Evolutionary conservation across 2,888 invertebrate genomes (phyloP).

Genomic region (Labia minor): DNA sequence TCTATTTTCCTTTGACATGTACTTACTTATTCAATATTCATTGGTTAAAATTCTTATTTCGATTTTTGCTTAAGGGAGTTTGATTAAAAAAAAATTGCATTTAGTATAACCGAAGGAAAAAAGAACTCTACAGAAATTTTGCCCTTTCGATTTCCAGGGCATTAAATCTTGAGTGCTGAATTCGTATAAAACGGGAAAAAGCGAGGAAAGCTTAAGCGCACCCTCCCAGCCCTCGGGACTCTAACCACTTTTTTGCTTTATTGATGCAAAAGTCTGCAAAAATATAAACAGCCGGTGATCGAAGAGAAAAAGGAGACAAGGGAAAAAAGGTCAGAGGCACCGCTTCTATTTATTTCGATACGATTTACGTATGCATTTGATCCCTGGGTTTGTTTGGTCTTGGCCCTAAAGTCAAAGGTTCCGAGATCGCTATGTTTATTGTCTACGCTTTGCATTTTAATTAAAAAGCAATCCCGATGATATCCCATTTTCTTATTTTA

Average conservation of each 20-base stretch:
- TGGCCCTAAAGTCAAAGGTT: not conserved
- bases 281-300: not conserved
- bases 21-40: no score
- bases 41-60: no score
- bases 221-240: not conserved
- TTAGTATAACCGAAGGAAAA: not conserved
- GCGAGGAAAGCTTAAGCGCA: not conserved
- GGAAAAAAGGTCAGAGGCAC: not conserved
- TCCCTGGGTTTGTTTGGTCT: not conserved
- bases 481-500: not conserved
- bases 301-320: not conserved
- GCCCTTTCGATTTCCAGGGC: slow-evolving; percentile 6
- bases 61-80: not conserved
- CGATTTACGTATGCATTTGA: not conserved
- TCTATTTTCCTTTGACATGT: no score
- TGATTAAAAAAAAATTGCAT: slow-evolving; percentile 2
- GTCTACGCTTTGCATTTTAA: not conserved
- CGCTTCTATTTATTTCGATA: slow-evolving; percentile 1
- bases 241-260: slow-evolving; percentile 6
- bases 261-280: slow-evolving; percentile 13
- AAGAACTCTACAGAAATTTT: not conserved
- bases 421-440: not conserved
- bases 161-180: slow-evolving; percentile 13
- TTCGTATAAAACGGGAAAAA: slow-evolving; percentile 3
- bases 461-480: not conserved